phyloP scores from a whole-genome alignment of 2,113 vertebrate genomes.

The Gymnogyps californianus region DNA sequence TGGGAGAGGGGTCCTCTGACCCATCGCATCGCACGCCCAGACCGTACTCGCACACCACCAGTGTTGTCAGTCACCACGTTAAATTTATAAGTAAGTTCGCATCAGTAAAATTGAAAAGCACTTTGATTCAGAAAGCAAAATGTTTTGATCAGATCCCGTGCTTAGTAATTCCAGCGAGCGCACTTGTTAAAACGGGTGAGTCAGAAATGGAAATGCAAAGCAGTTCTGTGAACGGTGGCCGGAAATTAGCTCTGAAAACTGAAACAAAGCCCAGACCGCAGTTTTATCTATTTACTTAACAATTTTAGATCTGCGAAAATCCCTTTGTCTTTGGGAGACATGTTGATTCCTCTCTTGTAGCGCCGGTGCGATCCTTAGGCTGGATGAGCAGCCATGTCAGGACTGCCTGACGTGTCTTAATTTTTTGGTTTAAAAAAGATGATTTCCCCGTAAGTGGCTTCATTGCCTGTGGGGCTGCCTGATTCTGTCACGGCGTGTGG shows the following conservation, averaged over 20 bases:
- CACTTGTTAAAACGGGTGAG: conserved; percentile 79
- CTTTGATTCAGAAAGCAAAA: conserved; percentile 72
- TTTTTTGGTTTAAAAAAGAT: conserved; percentile 34
- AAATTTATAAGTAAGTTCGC: neutral
- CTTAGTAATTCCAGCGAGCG: conserved; percentile 84
- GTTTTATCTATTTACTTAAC: conserved; percentile 53
- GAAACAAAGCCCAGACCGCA: conserved; percentile 52
- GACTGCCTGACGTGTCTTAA: neutral
- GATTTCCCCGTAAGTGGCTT: conserved; percentile 42
- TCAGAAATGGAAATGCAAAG: conserved; percentile 84
- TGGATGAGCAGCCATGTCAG: neutral
- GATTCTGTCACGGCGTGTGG: conserved; percentile 21
- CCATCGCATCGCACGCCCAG: fast-evolving
- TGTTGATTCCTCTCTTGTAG: conserved; percentile 16
- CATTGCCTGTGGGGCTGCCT: conserved; percentile 23
- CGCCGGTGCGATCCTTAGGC: neutral
- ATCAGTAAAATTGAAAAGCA: conserved; percentile 49
- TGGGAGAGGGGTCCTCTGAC: neutral
- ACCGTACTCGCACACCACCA: neutral
- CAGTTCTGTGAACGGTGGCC: conserved; percentile 67
- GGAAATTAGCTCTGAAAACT: conserved; percentile 72
- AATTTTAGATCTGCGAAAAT: conserved; percentile 36
- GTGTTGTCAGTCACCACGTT: neutral
- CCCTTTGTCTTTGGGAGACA: conserved; percentile 30
- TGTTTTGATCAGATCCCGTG: conserved; percentile 77